Percentiles rank a stretch among this genome's conserved stretches.
phyloP scores from a whole-genome alignment of 30 jellyfish, hydroid and myxozoan genomes.

The Sanderia malayensis region DNA sequence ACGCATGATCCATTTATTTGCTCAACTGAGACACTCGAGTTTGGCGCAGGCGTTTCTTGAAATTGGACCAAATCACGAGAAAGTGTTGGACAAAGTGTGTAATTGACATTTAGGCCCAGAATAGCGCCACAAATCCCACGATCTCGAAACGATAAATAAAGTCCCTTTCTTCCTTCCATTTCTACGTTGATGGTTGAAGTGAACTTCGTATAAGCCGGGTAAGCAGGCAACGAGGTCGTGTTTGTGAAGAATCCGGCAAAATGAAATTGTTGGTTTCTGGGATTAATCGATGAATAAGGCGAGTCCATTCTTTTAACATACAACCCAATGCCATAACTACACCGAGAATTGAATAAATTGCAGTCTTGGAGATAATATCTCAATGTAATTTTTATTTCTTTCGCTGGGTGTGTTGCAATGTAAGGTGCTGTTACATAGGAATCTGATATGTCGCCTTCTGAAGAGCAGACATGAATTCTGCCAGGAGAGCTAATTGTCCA shows the following conservation, averaged over 20 bases:
- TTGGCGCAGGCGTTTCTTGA: constrained; percentile 45
- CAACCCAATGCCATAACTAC: background rate
- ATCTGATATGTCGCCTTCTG: background rate
- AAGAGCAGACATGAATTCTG: no score
- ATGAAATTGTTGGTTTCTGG: background rate
- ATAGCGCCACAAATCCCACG: constrained; percentile 39
- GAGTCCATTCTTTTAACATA: background rate
- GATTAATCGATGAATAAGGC: background rate
- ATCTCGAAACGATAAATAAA: constrained; percentile 41
- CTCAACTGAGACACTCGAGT: background rate
- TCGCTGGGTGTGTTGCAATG: background rate
- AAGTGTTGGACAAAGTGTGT: constrained; percentile 46
- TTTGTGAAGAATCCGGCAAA: background rate
- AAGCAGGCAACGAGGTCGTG: background rate
- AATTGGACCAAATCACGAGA: constrained; percentile 38
- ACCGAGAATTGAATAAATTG: background rate
- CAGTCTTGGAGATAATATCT: background rate
- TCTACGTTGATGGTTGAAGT: background rate
- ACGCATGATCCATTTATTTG: constrained; percentile 41
- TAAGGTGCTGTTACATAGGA: background rate
- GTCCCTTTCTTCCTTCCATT: constrained; percentile 17
- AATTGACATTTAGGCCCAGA: background rate
- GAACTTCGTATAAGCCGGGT: background rate
- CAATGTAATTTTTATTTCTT: background rate
- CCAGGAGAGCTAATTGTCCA: no score